Conservation (phyloP, 2,888 invertebrate species). For the Lomographa bimaculata region DNA sequence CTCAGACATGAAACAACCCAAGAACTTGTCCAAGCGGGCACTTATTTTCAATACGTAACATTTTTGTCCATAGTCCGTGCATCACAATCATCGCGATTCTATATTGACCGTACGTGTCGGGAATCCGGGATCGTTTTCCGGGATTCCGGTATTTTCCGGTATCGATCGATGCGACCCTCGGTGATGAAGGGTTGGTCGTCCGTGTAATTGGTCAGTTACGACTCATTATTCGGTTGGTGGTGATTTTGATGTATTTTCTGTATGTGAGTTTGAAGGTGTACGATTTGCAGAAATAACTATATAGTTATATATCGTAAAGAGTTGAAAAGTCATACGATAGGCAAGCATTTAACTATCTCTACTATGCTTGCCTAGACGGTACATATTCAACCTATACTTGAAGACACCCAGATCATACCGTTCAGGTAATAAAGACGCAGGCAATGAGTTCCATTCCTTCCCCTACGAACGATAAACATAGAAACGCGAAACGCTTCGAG, state of each 20-base stretch:
- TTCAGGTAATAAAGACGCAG: too few species aligned
- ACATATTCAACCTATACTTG: too few species aligned
- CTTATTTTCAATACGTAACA: conserved; percentile 70
- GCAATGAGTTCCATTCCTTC: too few species aligned
- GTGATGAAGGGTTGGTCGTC: conserved; percentile 72
- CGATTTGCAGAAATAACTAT: too few species aligned
- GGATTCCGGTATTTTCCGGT: conserved; percentile 76
- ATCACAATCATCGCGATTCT: conserved; percentile 79
- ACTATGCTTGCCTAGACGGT: too few species aligned
- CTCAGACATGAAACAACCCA: conserved; percentile 3
- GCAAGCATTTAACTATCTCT: too few species aligned
- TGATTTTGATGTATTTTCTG: conserved; percentile 25
- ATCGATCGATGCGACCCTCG: conserved; percentile 62
- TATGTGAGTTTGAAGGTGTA: not conserved
- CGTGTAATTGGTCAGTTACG: conserved; percentile 80
- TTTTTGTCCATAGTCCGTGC: conserved; percentile 66
- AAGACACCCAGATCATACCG: too few species aligned
- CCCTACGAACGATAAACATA: too few species aligned
- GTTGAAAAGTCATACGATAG: too few species aligned
- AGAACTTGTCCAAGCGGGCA: conserved; percentile 21
- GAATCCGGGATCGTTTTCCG: conserved; percentile 71
- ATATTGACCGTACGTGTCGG: conserved; percentile 79
- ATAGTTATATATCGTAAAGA: too few species aligned
- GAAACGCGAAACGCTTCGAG: too few species aligned
- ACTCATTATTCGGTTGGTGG: conserved; percentile 64